Conservation (phyloP, 2,888 invertebrate species). For the Lissonota sp. region DNA sequence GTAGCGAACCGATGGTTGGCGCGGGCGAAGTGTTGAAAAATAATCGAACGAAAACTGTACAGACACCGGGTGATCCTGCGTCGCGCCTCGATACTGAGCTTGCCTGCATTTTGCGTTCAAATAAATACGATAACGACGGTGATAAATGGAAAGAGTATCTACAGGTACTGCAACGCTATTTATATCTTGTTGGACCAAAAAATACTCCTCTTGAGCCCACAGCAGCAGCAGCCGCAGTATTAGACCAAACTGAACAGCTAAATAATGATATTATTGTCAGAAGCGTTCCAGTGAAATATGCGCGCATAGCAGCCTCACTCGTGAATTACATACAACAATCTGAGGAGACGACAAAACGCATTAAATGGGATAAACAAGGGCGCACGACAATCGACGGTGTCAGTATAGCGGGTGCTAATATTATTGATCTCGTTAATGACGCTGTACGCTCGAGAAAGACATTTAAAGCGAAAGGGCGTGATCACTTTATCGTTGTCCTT, state of each 20-base stretch:
- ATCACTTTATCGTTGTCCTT: conserved; percentile 20
- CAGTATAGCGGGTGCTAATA: conserved; percentile 26
- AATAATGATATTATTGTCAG: not conserved
- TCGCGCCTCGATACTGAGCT: conserved; percentile 29
- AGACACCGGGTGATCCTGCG: conserved; percentile 14
- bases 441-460: conserved; percentile 25
- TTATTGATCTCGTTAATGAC: conserved; percentile 45
- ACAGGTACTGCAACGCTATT: conserved; percentile 40
- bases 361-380: conserved; percentile 42
- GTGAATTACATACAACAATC: not conserved
- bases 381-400: not conserved
- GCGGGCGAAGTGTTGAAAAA: not conserved
- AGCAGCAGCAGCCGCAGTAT: not conserved
- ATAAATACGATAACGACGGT: not conserved
- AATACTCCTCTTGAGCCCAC: not conserved
- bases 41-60: conserved; percentile 4
- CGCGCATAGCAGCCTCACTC: not conserved
- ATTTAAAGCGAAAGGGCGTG: conserved; percentile 20
- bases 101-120: conserved; percentile 12
- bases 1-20: not conserved
- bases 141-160: conserved; percentile 56
- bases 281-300: not conserved
- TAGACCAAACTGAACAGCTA: not conserved
- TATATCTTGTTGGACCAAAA: conserved; percentile 7
- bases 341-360: not conserved